These are phyloP conservation scores for Achroia grisella DNA, from an alignment of 1,140 invertebrate genomes.

Conservation along the genomic window DNA sequence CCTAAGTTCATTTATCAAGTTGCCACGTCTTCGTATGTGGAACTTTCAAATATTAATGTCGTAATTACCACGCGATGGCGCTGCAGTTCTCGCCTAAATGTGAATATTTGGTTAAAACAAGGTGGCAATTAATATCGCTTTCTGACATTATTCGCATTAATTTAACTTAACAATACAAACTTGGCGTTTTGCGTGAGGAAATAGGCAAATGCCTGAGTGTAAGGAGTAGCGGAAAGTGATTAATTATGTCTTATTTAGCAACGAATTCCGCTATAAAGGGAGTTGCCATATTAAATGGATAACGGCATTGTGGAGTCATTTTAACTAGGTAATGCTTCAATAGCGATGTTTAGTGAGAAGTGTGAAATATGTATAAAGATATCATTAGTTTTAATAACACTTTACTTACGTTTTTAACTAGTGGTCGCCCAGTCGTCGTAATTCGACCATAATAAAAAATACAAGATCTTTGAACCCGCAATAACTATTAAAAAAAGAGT, in stretches of 20 bases:
- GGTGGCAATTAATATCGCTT: conserved; percentile 16
- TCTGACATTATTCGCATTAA: conserved; percentile 15
- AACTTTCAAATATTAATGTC: conserved; percentile 30
- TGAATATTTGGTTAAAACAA: conserved; percentile 19
- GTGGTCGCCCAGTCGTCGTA: too few species aligned
- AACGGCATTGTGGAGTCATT: too few species aligned
- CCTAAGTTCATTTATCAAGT: conserved; percentile 14
- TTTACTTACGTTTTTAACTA: too few species aligned
- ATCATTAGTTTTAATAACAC: too few species aligned
- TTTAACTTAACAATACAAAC: conserved; percentile 22
- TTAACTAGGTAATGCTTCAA: too few species aligned
- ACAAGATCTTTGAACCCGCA: too few species aligned
- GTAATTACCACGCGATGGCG: conserved; percentile 19
- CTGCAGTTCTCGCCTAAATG: conserved; percentile 16
- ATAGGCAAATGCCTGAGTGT: conserved; percentile 2
- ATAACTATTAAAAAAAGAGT: too few species aligned
- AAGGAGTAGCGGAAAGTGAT: conserved; percentile 11
- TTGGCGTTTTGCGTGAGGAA: conserved; percentile 17
- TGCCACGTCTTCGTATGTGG: conserved; percentile 7
- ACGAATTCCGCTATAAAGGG: conserved; percentile 3
- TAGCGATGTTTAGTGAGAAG: too few species aligned
- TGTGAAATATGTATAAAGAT: too few species aligned
- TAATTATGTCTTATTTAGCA: conserved; percentile 12
- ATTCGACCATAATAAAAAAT: too few species aligned
- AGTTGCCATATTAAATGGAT: neutral